phyloP scores from a whole-genome alignment of 2,888 invertebrate genomes.

The Drosophila kuntzei region DNA sequence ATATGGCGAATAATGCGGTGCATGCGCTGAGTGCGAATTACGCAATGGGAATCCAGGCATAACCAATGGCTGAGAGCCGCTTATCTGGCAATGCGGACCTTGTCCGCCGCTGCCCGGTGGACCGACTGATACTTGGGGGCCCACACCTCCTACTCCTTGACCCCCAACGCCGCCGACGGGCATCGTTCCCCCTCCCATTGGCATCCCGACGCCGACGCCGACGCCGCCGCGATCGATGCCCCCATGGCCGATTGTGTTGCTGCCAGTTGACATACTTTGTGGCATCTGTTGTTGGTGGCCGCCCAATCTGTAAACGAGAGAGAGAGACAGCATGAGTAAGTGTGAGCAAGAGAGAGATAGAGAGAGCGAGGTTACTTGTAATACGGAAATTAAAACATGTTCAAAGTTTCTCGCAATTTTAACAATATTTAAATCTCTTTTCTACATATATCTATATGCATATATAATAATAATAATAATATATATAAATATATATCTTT shows the following conservation, averaged over 20 bases:
- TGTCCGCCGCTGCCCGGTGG: slow-evolving; percentile 79
- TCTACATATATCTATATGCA: slow-evolving; percentile 14
- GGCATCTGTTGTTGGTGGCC: slow-evolving; percentile 86
- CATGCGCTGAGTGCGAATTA: slow-evolving; percentile 87
- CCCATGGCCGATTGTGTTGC: slow-evolving; percentile 86
- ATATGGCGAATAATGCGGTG: slow-evolving; percentile 94
- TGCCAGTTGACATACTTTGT: slow-evolving; percentile 88
- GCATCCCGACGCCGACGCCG: slow-evolving; percentile 67
- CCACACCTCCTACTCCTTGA: slow-evolving; percentile 66
- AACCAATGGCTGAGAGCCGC: slow-evolving; percentile 91
- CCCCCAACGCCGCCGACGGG: slow-evolving; percentile 76
- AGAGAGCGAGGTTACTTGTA: slow-evolving; percentile 52
- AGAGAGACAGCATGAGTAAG: slow-evolving; percentile 3
- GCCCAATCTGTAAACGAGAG: slow-evolving; percentile 82
- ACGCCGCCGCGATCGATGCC: slow-evolving; percentile 83
- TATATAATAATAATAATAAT: slow-evolving; percentile 6
- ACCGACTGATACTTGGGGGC: slow-evolving; percentile 52
- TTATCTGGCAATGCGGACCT: slow-evolving; percentile 89
- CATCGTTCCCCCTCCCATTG: slow-evolving; percentile 76
- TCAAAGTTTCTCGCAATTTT: slow-evolving; percentile 55
- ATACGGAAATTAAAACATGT: slow-evolving; percentile 81
- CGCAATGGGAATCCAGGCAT: slow-evolving; percentile 95
- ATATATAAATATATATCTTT: slow-evolving; percentile 9
- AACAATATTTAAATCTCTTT: slow-evolving; percentile 44
- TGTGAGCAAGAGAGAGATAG: background rate